Percentiles rank a stretch among this genome's conserved stretches.
These are phyloP conservation scores for Junonia oenone DNA, from an alignment of 2,888 invertebrate genomes.

Conservation along the genomic window DNA sequence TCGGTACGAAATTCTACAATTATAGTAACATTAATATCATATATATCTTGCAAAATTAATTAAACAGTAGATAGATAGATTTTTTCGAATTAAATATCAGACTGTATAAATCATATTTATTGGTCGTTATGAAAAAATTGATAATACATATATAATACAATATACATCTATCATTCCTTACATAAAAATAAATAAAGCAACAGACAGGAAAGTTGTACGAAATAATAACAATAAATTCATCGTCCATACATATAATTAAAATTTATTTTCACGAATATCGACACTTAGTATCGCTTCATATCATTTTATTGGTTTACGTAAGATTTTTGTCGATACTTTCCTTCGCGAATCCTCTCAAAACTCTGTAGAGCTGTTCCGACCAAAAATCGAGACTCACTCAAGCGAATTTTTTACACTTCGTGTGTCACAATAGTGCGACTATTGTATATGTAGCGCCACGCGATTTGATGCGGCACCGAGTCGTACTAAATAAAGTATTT, in stretches of 20 bases:
- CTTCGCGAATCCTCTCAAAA: not conserved
- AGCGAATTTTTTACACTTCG: no score
- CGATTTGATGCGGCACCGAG: no score
- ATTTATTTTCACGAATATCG: constrained; percentile 10
- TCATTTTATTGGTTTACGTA: constrained; percentile 8
- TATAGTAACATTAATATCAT: not conserved
- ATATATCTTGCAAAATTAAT: not conserved
- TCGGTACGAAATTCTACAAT: not conserved
- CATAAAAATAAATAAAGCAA: not conserved
- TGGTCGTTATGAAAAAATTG: not conserved
- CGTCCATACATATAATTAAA: constrained; percentile 8
- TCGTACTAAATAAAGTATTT: no score
- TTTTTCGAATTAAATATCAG: not conserved
- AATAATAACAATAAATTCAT: constrained; percentile 4
- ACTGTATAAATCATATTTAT: not conserved
- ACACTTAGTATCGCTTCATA: constrained; percentile 11
- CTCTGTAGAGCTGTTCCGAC: no score
- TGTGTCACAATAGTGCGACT: no score
- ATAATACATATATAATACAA: no score
- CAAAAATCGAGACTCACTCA: no score
- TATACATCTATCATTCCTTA: not conserved
- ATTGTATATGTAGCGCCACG: no score
- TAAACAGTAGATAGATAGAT: not conserved
- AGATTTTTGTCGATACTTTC: constrained; percentile 12
- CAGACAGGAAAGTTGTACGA: not conserved